Base-by-base conservation (phyloP, 1,140 invertebrate genomes). In the Anastatus disparis region DNA sequence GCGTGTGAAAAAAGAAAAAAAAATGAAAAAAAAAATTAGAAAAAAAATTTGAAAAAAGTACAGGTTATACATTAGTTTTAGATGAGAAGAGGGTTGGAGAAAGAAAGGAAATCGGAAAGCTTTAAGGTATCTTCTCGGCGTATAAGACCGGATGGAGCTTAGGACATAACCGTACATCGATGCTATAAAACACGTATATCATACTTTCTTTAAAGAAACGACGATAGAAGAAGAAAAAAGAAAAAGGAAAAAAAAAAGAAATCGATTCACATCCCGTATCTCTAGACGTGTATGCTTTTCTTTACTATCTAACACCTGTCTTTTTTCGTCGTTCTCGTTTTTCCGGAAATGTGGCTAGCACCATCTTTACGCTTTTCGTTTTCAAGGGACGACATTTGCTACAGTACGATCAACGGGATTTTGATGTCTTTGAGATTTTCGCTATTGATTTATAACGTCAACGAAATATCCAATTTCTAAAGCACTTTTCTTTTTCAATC, bases 191-290 rank as follows among this genome's bases (percentile, higher is more conserved):
- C 40, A 55, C 59, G 50, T 63, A 56, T 31, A 63, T 70, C 67
- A 70, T 61, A 70, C 42, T 61, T 70, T 59, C 68, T 62, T 63
- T 63, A n/a, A 10, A n/a, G n/a, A n/a, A n/a, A n/a, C n/a, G n/a
- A n/a, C n/a, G n/a, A n/a, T n/a, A n/a, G n/a, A n/a, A n/a, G n/a
- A n/a, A n/a, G n/a, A n/a, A n/a, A n/a, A n/a, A n/a, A n/a, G n/a
- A n/a, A n/a, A n/a, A n/a, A n/a, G 50, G 55, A 24, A 38, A 15
- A 50, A 22, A 20, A 20, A 20, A 22, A 6, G 46, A 24, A 50
- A 27, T 53, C n/a, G 24, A 29, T n/a, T n/a, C n/a, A n/a, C n/a
- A n/a, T n/a, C n/a, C n/a, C n/a, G n/a, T n/a, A n/a, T n/a, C 42
- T 13, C 42, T 13, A 9, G 42, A 15, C 6, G 12, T 44, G 3